phyloP scores from a whole-genome alignment of 1,140 invertebrate genomes.

The Camponotus floridanus region DNA sequence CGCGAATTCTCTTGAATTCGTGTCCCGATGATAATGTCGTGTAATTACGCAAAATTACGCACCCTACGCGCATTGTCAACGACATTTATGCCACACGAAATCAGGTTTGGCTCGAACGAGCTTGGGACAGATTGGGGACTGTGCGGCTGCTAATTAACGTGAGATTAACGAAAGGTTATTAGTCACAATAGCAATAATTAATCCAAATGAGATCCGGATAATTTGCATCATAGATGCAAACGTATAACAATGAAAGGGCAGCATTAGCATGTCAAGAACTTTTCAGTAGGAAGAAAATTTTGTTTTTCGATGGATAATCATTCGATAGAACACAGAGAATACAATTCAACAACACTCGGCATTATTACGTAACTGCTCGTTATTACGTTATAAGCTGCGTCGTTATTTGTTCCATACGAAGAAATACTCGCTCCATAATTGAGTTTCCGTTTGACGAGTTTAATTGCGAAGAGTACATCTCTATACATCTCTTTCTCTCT shows the following conservation, averaged over 20 bases:
- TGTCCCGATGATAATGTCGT: slow-evolving; percentile 26
- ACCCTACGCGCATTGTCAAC: slow-evolving; percentile 48
- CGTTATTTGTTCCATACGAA: slow-evolving; percentile 44
- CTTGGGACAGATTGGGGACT: slow-evolving; percentile 21
- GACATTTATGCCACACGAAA: slow-evolving; percentile 49
- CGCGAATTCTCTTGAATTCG: slow-evolving; percentile 25
- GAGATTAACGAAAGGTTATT: slow-evolving; percentile 67
- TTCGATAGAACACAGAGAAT: background rate
- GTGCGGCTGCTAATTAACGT: slow-evolving; percentile 57
- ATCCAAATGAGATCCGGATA: slow-evolving; percentile 7
- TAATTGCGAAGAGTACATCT: slow-evolving; percentile 47
- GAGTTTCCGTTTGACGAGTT: slow-evolving; percentile 53
- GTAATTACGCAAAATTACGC: slow-evolving; percentile 71
- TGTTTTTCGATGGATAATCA: background rate
- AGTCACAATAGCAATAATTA: slow-evolving; percentile 58
- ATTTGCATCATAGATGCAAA: slow-evolving; percentile 8
- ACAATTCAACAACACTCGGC: slow-evolving; percentile 17
- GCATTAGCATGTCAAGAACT: slow-evolving; percentile 22
- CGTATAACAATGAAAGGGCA: background rate
- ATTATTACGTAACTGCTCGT: background rate
- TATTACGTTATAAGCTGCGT: background rate
- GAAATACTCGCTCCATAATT: slow-evolving; percentile 44
- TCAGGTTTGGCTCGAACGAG: slow-evolving; percentile 45
- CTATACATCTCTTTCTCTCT: background rate
- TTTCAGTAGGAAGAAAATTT: slow-evolving; percentile 29